Percentiles rank a stretch among this genome's conserved stretches.
Conservation (phyloP, 2,113 vertebrate genomes). For the Ictalurus furcatus region DNA sequence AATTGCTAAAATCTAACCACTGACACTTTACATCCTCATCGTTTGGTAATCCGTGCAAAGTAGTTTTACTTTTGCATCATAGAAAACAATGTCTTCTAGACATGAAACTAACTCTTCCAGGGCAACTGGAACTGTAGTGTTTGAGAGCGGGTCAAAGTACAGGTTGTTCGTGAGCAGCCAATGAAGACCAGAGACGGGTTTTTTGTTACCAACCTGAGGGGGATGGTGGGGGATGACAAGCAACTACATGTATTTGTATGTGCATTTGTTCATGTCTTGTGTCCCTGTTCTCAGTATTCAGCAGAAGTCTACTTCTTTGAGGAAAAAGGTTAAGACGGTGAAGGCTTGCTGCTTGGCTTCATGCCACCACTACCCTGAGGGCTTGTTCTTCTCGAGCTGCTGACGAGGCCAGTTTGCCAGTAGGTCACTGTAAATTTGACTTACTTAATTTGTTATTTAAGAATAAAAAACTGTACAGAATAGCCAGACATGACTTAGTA, state of each 20-base stretch:
- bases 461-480: constrained; percentile 44
- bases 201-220: too few species aligned
- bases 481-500: constrained; percentile 14
- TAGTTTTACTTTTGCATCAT: too few species aligned
- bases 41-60: too few species aligned
- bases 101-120: too few species aligned
- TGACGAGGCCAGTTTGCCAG: constrained; percentile 67
- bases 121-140: too few species aligned
- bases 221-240: too few species aligned
- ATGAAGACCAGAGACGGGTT: too few species aligned
- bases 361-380: constrained; percentile 50
- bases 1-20: too few species aligned
- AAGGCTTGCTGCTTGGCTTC: constrained; percentile 57
- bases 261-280: constrained; percentile 57
- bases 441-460: constrained; percentile 68
- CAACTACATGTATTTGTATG: constrained; percentile 8
- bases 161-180: too few species aligned
- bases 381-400: constrained; percentile 56
- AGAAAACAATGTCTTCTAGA: too few species aligned
- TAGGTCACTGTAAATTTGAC: constrained; percentile 71
- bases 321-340: constrained; percentile 75
- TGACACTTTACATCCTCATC: too few species aligned
- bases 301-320: constrained; percentile 67
- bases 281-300: constrained; percentile 71
- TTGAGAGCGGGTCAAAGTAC: too few species aligned